A percentile compares a stretch with the other conserved stretches of the same genome.
Evolutionary conservation across 2,888 invertebrate species (phyloP).

Genomic region (Phania funesta): DNA sequence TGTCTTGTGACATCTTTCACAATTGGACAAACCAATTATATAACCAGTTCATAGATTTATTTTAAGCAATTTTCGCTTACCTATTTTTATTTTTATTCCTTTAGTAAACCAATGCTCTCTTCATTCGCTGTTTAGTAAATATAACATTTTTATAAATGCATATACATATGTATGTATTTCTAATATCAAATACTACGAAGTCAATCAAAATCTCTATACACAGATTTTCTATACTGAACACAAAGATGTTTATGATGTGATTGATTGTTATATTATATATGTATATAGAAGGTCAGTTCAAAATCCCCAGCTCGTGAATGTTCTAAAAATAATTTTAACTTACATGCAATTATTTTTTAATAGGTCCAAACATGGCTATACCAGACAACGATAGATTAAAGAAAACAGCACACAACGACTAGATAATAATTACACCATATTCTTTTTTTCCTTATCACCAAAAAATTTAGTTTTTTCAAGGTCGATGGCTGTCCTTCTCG

Average conservation of each 20-base stretch:
- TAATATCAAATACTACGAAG: not conserved
- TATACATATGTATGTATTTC: too few relatives aligned
- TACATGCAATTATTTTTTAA: slow-evolving; percentile 43
- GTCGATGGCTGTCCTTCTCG: slow-evolving; percentile 57
- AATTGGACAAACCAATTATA: too few relatives aligned
- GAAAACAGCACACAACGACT: not conserved
- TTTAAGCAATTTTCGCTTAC: not conserved
- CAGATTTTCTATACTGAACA: slow-evolving; percentile 14
- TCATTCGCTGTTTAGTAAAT: not conserved
- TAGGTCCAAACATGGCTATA: not conserved
- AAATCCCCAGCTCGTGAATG: not conserved
- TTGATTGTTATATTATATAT: not conserved
- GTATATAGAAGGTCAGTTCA: not conserved
- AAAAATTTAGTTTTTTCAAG: slow-evolving; percentile 43
- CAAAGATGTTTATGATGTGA: not conserved
- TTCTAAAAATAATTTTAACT: not conserved
- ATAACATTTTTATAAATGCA: not conserved
- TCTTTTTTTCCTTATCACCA: not conserved
- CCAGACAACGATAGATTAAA: not conserved
- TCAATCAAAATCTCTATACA: slow-evolving; percentile 7
- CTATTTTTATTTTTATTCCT: not conserved
- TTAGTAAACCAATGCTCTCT: not conserved
- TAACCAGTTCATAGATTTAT: not conserved
- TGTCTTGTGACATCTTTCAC: too few relatives aligned
- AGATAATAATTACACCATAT: slow-evolving; percentile 2